A percentile compares a stretch with the other conserved stretches of the same genome.
Evolutionary conservation across 2,797 vertebrate genomes (phyloP).

Genomic region (Hoplostethus mediterraneus): DNA sequence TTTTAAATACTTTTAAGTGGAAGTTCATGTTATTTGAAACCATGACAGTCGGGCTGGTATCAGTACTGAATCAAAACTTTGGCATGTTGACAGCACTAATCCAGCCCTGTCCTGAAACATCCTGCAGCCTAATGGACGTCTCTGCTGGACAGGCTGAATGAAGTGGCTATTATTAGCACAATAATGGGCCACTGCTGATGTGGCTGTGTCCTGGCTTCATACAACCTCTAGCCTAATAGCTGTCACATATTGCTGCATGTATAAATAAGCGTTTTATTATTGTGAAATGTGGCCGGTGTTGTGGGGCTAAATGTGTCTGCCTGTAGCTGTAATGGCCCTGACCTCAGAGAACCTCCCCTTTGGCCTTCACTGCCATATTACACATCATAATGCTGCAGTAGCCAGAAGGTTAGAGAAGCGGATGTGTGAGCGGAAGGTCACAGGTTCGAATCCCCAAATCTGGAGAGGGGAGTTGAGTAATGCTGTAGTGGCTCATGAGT

Average conservation of each 20-base stretch:
- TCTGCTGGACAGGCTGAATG: background rate
- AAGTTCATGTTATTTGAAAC: too few species aligned
- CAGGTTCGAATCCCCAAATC: background rate
- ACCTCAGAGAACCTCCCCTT: constrained; percentile 8
- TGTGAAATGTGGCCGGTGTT: background rate
- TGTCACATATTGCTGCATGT: background rate
- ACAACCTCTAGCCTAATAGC: background rate
- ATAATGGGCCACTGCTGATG: background rate
- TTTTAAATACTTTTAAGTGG: too few species aligned
- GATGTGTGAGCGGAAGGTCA: background rate
- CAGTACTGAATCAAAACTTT: background rate
- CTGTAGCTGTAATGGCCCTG: background rate
- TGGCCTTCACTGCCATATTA: background rate
- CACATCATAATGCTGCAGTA: background rate
- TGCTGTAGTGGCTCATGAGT: constrained; percentile 11
- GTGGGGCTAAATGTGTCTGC: constrained; percentile 16
- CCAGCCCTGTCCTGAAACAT: background rate
- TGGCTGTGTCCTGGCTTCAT: constrained; percentile 2
- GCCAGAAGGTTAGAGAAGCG: background rate
- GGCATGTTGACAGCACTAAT: background rate
- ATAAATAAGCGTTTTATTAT: constrained; percentile 23
- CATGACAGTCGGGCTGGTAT: background rate
- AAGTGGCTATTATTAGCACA: background rate
- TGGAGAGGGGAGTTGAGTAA: constrained; percentile 26
- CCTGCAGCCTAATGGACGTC: background rate